These are phyloP conservation scores for Pyrochroa serraticornis DNA, from an alignment of 2,888 invertebrate species.

Conservation along the genomic window DNA sequence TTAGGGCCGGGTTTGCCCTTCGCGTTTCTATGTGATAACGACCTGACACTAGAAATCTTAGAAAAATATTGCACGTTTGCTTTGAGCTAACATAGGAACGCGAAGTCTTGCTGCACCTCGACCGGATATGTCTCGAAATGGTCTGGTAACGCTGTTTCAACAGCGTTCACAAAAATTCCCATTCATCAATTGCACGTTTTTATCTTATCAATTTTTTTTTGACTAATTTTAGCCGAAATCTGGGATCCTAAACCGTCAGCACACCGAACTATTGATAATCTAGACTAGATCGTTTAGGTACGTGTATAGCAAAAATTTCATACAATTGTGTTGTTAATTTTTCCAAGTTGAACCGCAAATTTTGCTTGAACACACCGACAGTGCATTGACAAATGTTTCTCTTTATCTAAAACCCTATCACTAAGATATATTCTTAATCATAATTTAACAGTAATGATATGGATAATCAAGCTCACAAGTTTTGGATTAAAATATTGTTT, in stretches of 20 bases:
- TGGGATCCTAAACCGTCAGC: conserved; percentile 8
- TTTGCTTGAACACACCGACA: conserved; percentile 37
- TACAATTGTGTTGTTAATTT: conserved; percentile 14
- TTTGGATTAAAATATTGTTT: conserved; percentile 28
- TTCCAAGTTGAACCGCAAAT: conserved; percentile 9
- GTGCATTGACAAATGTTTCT: conserved; percentile 50
- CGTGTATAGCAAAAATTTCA: conserved; percentile 46
- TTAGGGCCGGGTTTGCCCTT: conserved; percentile 51
- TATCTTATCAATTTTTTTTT: conserved; percentile 20
- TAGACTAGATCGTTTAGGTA: conserved; percentile 47
- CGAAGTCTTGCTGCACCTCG: conserved; percentile 50
- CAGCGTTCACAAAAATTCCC: conserved; percentile 47
- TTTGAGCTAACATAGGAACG: conserved; percentile 52
- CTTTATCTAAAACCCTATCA: conserved; percentile 18
- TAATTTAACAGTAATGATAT: conserved; percentile 47
- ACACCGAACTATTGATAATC: conserved; percentile 8
- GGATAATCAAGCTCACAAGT: conserved; percentile 51
- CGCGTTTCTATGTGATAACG: conserved; percentile 57
- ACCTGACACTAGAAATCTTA: conserved; percentile 56
- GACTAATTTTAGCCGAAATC: conserved; percentile 27
- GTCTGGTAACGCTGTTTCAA: conserved; percentile 52
- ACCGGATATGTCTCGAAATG: conserved; percentile 60
- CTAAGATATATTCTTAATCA: conserved; percentile 25
- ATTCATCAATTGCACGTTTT: conserved; percentile 48
- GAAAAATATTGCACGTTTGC: conserved; percentile 53